Percentiles rank a stretch among this genome's conserved stretches.
These are phyloP conservation scores for Halichoerus grypus DNA, from an alignment of 2,113 vertebrate genomes.

Conservation along the genomic window DNA sequence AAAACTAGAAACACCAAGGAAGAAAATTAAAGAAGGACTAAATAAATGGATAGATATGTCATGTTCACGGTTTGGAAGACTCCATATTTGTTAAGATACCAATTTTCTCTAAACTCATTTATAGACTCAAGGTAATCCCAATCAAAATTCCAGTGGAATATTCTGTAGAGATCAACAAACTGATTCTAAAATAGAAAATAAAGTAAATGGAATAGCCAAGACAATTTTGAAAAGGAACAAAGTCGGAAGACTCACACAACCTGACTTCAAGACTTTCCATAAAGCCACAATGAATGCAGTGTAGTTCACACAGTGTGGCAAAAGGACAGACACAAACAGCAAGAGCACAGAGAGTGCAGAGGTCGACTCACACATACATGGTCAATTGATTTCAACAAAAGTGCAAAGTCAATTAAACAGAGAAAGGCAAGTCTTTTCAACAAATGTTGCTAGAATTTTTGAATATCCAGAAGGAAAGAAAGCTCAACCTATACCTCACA, in stretches of 20 bases:
- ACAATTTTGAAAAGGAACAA: neutral
- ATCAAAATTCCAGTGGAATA: neutral
- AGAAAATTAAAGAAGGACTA: neutral
- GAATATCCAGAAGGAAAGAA: neutral
- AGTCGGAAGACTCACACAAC: neutral
- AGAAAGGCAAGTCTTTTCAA: neutral
- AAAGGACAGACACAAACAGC: neutral
- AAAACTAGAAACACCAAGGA: neutral
- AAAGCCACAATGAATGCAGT: neutral
- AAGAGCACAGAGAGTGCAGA: neutral
- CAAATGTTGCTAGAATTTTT: neutral
- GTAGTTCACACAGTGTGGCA: neutral
- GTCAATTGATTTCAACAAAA: neutral
- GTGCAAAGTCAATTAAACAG: neutral
- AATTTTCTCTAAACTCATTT: neutral
- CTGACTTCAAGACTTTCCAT: neutral
- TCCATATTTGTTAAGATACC: neutral
- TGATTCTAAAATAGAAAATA: slow-evolving; percentile 5
- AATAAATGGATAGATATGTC: neutral
- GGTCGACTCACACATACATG: neutral
- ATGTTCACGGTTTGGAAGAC: neutral
- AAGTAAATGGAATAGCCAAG: neutral
- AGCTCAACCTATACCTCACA: neutral
- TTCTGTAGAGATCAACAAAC: neutral
- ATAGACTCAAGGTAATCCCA: neutral